Base-by-base conservation (phyloP, 2,113 vertebrate genomes). In the Ciconia maguari region DNA sequence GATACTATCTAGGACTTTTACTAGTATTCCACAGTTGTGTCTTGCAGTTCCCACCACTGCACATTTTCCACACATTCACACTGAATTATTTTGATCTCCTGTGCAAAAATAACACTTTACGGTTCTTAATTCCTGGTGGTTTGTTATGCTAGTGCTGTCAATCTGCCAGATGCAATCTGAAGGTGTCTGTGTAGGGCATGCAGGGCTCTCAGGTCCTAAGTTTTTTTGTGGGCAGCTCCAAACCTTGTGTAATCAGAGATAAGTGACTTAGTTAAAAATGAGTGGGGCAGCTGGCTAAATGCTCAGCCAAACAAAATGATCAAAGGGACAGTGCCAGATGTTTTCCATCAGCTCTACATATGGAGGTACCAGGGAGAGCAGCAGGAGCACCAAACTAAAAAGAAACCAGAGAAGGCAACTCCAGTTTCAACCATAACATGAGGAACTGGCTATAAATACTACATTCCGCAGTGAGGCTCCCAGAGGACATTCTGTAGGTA, bases 241-340 rank as follows among this genome's bases (percentile, higher is more conserved):
- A 83, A 48, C 41, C 61, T 95, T 69, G 6, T 96, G 92, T 87
- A 96, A 95, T 91, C 85, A 97, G 81, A 93, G 93, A 95, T 90
- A 98, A 96, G 52, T 72, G 91, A 96, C 83, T 94, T 79, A 70
- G 91, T 94, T 97, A 93, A 96, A 97, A 98, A 98, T 96, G 96
- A 97, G 97, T 58, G 83, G 60, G 94, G 89, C 97, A 98, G 96
- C 96, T 97, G 97, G 94, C 96, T 97, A 97, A 98, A 98, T 86
- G 94, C 94, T 97, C 90, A 94, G 92, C 81, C 93, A 95, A 97
- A 97, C 55, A 90, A 93, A 94, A 92, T 7, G 89, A 97, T 98
- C 97, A 98, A 98, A 98, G 96, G 77, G 94, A 93, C 69, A 48
- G 79, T 34, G 65, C 97, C 98, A 98, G 98, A 98, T 97, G 97